phyloP scores from a whole-genome alignment of 2,113 vertebrate genomes.

The Pachycephala philippinensis region DNA sequence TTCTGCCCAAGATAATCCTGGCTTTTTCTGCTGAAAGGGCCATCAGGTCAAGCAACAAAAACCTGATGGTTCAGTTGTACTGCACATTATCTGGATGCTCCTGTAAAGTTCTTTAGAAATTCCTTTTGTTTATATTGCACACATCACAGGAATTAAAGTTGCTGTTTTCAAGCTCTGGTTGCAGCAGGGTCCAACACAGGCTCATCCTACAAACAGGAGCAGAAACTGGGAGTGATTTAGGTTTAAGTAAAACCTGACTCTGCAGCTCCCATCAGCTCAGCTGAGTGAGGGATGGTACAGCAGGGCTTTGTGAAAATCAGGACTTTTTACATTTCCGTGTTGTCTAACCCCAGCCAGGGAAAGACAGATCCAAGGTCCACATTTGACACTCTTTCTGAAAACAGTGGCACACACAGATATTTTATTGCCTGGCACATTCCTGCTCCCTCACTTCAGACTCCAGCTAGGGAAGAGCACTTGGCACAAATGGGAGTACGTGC shows the following conservation, averaged over 20 bases:
- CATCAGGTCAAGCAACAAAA: not conserved
- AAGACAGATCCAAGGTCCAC: not conserved
- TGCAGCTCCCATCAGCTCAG: accelerated
- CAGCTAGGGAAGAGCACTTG: not conserved
- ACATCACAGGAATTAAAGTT: not conserved
- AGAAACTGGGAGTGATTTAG: not conserved
- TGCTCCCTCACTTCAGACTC: not conserved
- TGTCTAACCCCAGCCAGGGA: not conserved
- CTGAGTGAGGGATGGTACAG: not conserved
- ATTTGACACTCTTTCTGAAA: not conserved
- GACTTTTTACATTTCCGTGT: not conserved
- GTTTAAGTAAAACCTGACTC: not conserved
- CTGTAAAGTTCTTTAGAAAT: not conserved
- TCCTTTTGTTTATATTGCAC: not conserved
- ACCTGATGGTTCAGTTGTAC: not conserved
- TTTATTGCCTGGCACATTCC: not conserved
- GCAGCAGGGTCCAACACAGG: not conserved
- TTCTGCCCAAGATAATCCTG: not conserved
- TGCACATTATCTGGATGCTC: not conserved
- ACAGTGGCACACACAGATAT: not conserved
- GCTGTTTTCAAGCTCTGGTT: not conserved
- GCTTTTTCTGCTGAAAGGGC: not conserved
- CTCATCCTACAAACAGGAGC: not conserved
- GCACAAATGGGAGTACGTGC: not conserved
- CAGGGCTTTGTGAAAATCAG: not conserved